Evolutionary conservation across 1,140 invertebrate genomes (phyloP).

Genomic region (Drosophila pseudoananassae): DNA sequence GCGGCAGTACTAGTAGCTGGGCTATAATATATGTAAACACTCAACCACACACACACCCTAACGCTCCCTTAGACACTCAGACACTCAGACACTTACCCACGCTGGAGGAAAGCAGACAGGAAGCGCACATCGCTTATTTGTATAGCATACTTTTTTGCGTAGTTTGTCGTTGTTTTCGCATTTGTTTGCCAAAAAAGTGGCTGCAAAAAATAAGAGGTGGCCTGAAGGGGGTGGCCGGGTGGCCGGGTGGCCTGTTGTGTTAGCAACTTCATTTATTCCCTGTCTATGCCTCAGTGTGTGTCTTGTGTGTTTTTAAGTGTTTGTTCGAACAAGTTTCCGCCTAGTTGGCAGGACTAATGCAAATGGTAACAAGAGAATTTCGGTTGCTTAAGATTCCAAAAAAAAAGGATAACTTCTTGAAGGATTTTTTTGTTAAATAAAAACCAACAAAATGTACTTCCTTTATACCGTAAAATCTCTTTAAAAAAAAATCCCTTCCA

Average conservation of each 20-base stretch:
- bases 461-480: slow-evolving; percentile 8
- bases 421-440: no score
- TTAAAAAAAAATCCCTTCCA: slow-evolving; percentile 1
- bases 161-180: slow-evolving; percentile 72
- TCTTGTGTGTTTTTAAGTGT: neutral
- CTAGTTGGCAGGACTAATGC: slow-evolving; percentile 32
- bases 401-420: no score
- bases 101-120: slow-evolving; percentile 14
- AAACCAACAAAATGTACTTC: no score
- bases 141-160: slow-evolving; percentile 76
- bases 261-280: slow-evolving; percentile 54
- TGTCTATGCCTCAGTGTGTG: neutral
- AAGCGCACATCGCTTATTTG: slow-evolving; percentile 64
- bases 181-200: slow-evolving; percentile 54
- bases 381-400: no score
- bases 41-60: slow-evolving; percentile 53
- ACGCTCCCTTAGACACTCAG: slow-evolving; percentile 8
- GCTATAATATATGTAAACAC: slow-evolving; percentile 75
- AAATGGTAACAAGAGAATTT: slow-evolving; percentile 24
- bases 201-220: slow-evolving; percentile 1
- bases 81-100: neutral
- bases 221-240: neutral
- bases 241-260: slow-evolving; percentile 33
- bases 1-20: slow-evolving; percentile 33
- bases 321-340: slow-evolving; percentile 50